These are phyloP conservation scores for Irena cyanogastra DNA, from an alignment of 2,113 vertebrate genomes.

Conservation along the genomic window DNA sequence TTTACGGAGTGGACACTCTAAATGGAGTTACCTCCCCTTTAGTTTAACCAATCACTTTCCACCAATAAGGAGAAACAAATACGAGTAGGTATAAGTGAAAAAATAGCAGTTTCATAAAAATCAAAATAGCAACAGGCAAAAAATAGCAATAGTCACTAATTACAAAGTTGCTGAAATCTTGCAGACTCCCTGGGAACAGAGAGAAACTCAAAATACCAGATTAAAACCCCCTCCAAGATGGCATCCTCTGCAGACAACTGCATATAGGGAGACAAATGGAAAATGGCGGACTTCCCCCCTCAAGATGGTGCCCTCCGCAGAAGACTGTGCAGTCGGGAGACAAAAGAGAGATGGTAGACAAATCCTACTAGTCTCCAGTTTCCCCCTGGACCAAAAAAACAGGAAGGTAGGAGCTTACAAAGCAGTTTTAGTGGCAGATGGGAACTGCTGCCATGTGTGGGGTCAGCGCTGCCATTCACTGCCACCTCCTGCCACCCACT, in stretches of 20 bases:
- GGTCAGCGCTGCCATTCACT: not conserved
- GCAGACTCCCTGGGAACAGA: not conserved
- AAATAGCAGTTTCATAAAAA: not conserved
- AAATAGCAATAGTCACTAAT: not conserved
- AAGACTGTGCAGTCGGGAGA: not conserved
- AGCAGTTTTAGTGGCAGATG: not conserved
- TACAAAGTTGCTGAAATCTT: not conserved
- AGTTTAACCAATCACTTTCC: not conserved
- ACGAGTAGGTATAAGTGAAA: not conserved
- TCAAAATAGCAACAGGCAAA: not conserved
- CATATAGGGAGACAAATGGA: not conserved
- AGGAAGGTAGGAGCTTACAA: not conserved
- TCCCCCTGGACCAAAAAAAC: not conserved
- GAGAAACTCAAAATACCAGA: not conserved
- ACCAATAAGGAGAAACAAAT: not conserved
- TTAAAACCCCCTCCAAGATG: not conserved
- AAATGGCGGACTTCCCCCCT: not conserved
- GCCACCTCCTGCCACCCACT: not conserved
- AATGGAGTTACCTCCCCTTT: not conserved
- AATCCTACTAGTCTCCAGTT: not conserved
- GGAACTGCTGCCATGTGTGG: not conserved
- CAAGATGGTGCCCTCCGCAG: not conserved
- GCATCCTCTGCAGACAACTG: not conserved
- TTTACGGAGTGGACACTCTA: not conserved
- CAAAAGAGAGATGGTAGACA: not conserved